phyloP scores from a whole-genome alignment of 2,797 vertebrate genomes.

The Anas bahamensis region DNA sequence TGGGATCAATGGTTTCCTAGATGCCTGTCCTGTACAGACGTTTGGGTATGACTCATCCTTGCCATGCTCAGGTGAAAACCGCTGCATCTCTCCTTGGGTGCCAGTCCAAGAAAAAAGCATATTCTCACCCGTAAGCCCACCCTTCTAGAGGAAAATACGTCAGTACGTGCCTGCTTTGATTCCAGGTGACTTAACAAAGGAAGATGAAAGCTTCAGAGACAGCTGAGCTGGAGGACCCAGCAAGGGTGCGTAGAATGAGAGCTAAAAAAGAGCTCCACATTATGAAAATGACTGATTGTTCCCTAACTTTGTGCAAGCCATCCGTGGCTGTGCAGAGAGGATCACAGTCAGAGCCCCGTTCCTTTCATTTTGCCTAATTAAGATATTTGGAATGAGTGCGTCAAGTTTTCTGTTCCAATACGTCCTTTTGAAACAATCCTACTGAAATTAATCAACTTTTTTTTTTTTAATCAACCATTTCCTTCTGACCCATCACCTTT shows the following conservation, averaged over 20 bases:
- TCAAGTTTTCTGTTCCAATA: background rate
- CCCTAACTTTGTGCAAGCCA: background rate
- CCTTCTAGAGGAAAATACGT: background rate
- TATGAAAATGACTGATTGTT: background rate
- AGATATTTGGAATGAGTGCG: background rate
- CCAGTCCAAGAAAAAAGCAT: background rate
- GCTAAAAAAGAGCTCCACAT: background rate
- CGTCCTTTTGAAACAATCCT: background rate
- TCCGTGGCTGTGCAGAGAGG: background rate
- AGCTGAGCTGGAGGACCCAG: background rate
- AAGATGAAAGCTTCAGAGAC: background rate
- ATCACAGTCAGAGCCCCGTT: background rate
- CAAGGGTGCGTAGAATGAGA: background rate
- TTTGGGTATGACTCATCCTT: background rate
- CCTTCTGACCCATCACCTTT: conserved; percentile 42
- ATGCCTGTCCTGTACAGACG: rapidly evolving
- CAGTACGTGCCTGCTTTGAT: background rate
- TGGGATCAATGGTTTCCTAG: rapidly evolving
- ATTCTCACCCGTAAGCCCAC: rapidly evolving
- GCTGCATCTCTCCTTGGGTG: background rate
- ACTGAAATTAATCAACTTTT: conserved; percentile 37
- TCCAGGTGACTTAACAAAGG: background rate
- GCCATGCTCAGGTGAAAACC: background rate
- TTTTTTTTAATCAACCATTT: background rate
- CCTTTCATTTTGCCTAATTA: background rate